A percentile compares a stretch with the other conserved stretches of the same genome.
Conservation (phyloP, 2,888 invertebrate species). For the Lamproptera curius region DNA sequence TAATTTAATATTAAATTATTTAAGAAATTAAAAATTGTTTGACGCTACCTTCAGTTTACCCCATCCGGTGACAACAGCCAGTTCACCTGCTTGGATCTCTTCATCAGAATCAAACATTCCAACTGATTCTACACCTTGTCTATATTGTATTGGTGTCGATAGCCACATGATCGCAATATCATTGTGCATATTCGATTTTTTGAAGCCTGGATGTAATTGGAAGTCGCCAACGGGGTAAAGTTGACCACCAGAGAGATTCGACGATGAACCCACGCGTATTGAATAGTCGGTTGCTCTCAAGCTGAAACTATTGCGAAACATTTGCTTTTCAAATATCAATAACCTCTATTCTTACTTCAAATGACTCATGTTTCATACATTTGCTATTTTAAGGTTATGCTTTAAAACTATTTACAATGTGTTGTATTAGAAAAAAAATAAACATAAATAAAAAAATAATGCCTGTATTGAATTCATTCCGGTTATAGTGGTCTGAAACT, state of each 20-base stretch:
- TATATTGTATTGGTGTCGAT: slow-evolving; percentile 57
- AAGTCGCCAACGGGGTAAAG: slow-evolving; percentile 63
- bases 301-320: slow-evolving; percentile 16
- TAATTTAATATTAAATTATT: no score
- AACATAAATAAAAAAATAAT: no score
- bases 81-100: slow-evolving; percentile 45
- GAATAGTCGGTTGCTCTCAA: slow-evolving; percentile 5
- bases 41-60: slow-evolving; percentile 45
- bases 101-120: slow-evolving; percentile 48
- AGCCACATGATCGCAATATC: slow-evolving; percentile 78
- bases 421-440: no score
- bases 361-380: no score
- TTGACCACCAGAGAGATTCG: slow-evolving; percentile 57
- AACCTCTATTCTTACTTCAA: no score
- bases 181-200: slow-evolving; percentile 62
- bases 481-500: no score
- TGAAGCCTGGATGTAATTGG: slow-evolving; percentile 67
- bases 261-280: slow-evolving; percentile 74
- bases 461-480: no score
- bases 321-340: no score
- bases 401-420: no score
- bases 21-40: no score
- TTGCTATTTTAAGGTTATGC: no score
- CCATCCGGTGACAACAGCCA: slow-evolving; percentile 54
- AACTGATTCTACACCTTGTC: slow-evolving; percentile 52